Evolutionary conservation across 2,888 invertebrate species (phyloP).

Genomic region (Pristionchus exspectatus): DNA sequence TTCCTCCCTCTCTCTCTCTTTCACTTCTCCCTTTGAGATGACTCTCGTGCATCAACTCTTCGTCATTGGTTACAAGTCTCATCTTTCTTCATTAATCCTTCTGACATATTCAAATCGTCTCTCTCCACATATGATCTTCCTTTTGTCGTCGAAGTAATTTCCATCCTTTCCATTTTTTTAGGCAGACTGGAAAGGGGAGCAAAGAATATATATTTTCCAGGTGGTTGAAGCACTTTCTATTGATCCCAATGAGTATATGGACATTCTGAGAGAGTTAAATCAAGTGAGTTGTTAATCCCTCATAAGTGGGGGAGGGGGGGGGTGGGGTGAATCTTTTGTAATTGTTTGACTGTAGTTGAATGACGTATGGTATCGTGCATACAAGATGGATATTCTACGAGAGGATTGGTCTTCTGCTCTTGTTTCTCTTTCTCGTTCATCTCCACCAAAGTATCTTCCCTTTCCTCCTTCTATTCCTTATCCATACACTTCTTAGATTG

Average conservation of each 20-base stretch:
- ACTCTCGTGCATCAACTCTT: constrained; percentile 31
- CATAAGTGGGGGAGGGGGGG: neutral
- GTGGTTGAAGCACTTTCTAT: constrained; percentile 50
- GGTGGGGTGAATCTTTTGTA: neutral
- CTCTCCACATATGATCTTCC: constrained; percentile 50
- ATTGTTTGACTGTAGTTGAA: neutral
- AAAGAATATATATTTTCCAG: neutral
- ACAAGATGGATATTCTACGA: constrained; percentile 36
- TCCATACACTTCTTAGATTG: constrained; percentile 12
- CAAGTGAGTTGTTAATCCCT: neutral
- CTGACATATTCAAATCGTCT: neutral
- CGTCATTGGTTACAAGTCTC: constrained; percentile 47
- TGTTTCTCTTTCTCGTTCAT: neutral
- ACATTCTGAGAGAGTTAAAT: constrained; percentile 45
- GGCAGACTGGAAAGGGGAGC: neutral
- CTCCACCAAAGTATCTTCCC: neutral
- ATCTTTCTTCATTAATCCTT: neutral
- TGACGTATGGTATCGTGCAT: constrained; percentile 38
- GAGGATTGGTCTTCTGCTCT: constrained; percentile 42
- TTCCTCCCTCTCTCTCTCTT: neutral
- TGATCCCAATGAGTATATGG: constrained; percentile 54
- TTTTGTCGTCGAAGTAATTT: constrained; percentile 44
- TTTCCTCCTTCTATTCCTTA: neutral
- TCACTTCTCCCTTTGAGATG: constrained; percentile 1
- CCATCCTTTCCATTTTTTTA: neutral